Conservation (phyloP, 2,797 vertebrate species). For the Corythornis leucogaster region DNA sequence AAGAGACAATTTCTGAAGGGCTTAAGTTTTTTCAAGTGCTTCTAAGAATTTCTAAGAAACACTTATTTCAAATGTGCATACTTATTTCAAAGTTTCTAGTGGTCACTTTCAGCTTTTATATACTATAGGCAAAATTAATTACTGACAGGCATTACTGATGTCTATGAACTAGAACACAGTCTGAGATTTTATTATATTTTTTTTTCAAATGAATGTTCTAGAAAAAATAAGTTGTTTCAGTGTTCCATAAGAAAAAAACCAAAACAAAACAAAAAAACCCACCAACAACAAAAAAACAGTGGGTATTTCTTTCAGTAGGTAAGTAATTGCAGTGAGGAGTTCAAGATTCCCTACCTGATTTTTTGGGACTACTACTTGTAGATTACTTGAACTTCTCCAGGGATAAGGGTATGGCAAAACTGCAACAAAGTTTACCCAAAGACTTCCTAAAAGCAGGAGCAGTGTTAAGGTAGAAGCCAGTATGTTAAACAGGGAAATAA, state of each 20-base stretch:
- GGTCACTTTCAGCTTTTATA: not conserved
- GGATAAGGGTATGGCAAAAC: not conserved
- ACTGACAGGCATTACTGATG: not conserved
- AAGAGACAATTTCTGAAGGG: not conserved
- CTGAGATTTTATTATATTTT: not conserved
- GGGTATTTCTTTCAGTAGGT: not conserved
- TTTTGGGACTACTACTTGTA: not conserved
- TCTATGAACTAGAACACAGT: not conserved
- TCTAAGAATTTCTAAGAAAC: not conserved
- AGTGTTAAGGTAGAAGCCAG: not conserved
- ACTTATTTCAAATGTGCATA: not conserved
- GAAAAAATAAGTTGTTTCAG: not conserved
- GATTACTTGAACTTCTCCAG: not conserved
- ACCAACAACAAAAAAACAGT: too few relatives aligned
- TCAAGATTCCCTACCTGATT: not conserved
- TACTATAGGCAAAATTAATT: not conserved
- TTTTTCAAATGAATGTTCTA: not conserved
- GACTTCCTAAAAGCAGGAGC: not conserved
- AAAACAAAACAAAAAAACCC: not conserved
- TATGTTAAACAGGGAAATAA: not conserved
- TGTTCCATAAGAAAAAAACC: not conserved
- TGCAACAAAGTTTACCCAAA: not conserved
- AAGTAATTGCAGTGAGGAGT: not conserved
- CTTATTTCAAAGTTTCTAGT: not conserved
- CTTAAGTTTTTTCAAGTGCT: not conserved